Evolutionary conservation across 2,797 vertebrate genomes (phyloP), one percentile per base, ranked within the genome.

Genomic region (Pelochelys cantorii): DNA sequence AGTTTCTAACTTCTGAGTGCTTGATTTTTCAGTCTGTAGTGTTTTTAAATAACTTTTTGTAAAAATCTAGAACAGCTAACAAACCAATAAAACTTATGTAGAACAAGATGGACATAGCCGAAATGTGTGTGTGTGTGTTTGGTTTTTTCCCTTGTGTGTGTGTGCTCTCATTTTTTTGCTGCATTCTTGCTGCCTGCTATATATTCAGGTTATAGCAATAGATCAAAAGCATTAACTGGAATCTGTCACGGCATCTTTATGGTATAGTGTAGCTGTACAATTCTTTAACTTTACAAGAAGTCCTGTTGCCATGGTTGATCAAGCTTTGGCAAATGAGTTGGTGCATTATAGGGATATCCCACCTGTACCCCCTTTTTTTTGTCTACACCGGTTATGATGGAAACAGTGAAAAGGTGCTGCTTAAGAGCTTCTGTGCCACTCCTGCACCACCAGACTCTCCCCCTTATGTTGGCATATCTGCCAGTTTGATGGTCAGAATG

Each of bases 361-460:
- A 48, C 57, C 2, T 88, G 54, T 88, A 87, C 25, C 20, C 14
- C 80, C 31, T 1, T 59, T 22, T 12, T 79, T 71, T 3, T 48
- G 42, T 23, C 31, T 11, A 0, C 42, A 83, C 82, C 2, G 42
- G 42, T 48, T 48, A 3, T 54, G 54, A n/a, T 71, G 11, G 34
- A 13, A 86, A 3, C 37, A 60, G 7, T 87, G 89, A 42, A 17
- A 37, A 29, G 13, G 27, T 84, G 34, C 6, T 75, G 37, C 23
- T 4, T 54, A 74, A 27, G 9, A 52, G 7, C 71, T 25, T 20
- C 62, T 88, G 8, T 86, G 6, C 71, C 57, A 60, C 1, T 87
- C 71, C 92, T 84, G 7, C 74, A 15, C 29, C 2, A 3, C 6
- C 55, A 8, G 13, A 3, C 14, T 74, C 5, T 74, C 68, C 34